phyloP scores from a whole-genome alignment of 2,797 vertebrate genomes.

The Gallinago solitaria region DNA sequence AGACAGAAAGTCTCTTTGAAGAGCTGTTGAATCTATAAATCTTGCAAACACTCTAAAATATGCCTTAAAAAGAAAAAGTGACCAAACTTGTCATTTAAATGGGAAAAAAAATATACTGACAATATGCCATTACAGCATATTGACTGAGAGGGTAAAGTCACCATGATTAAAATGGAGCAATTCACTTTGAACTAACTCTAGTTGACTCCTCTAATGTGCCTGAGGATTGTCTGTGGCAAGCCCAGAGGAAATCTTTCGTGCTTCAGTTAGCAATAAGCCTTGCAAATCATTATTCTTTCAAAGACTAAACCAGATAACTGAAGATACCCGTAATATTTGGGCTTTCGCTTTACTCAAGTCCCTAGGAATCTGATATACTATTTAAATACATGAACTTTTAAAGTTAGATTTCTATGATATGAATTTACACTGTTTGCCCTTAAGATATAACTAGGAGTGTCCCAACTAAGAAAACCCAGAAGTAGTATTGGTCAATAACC shows the following conservation, averaged over 20 bases:
- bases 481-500: not conserved
- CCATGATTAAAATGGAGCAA: slow-evolving; percentile 74
- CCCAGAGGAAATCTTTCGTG: slow-evolving; percentile 76
- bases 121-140: slow-evolving; percentile 28
- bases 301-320: slow-evolving; percentile 60
- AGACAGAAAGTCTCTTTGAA: slow-evolving; percentile 49
- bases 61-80: slow-evolving; percentile 54
- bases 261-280: slow-evolving; percentile 76
- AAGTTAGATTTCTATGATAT: not conserved
- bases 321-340: slow-evolving; percentile 34
- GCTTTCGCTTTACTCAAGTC: not conserved
- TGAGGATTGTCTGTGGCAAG: slow-evolving; percentile 74
- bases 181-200: slow-evolving; percentile 80
- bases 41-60: slow-evolving; percentile 48
- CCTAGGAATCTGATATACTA: not conserved
- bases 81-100: slow-evolving; percentile 46
- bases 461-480: not conserved
- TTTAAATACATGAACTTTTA: not conserved
- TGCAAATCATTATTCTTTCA: slow-evolving; percentile 73
- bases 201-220: slow-evolving; percentile 73
- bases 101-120: not conserved
- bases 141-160: slow-evolving; percentile 65
- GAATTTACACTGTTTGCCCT: not conserved
- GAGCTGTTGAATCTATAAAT: slow-evolving; percentile 59
- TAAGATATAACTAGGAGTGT: not conserved